A percentile compares a stretch with the other conserved stretches of the same genome.
phyloP scores from a whole-genome alignment of 2,888 invertebrate species.

The Phragmatobia fuliginosa region DNA sequence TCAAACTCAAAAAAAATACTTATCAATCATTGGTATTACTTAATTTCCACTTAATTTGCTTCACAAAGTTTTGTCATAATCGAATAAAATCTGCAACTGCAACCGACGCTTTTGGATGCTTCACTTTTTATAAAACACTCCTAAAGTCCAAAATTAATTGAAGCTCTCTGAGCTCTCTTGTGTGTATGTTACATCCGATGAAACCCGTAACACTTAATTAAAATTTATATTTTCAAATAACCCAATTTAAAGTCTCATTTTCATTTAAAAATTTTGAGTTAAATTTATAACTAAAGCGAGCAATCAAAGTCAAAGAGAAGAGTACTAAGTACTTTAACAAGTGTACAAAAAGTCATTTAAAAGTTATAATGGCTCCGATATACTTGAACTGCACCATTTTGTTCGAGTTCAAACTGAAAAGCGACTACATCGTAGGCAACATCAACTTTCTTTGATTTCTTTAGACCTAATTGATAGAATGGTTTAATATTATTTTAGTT shows the following conservation, averaged over 20 bases:
- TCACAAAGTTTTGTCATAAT: background rate
- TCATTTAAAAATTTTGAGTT: background rate
- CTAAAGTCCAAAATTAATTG: background rate
- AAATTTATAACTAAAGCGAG: background rate
- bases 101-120: background rate
- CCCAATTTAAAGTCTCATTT: background rate
- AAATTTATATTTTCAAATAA: background rate
- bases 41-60: no score
- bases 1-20: no score
- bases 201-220: background rate
- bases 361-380: constrained; percentile 25
- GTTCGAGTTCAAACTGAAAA: constrained; percentile 22
- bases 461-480: constrained; percentile 26
- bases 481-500: constrained; percentile 11
- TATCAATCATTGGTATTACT: background rate
- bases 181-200: no score
- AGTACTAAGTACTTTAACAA: constrained; percentile 18
- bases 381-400: constrained; percentile 39
- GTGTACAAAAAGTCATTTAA: constrained; percentile 16
- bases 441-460: constrained; percentile 21
- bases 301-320: background rate
- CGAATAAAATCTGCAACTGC: background rate
- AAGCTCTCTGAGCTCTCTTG: background rate
- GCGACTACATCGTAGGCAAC: constrained; percentile 15
- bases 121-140: background rate